Percentiles rank a stretch among this genome's conserved stretches.
Conservation (phyloP, 2,797 vertebrate species). For the Sebastes paucispinis region DNA sequence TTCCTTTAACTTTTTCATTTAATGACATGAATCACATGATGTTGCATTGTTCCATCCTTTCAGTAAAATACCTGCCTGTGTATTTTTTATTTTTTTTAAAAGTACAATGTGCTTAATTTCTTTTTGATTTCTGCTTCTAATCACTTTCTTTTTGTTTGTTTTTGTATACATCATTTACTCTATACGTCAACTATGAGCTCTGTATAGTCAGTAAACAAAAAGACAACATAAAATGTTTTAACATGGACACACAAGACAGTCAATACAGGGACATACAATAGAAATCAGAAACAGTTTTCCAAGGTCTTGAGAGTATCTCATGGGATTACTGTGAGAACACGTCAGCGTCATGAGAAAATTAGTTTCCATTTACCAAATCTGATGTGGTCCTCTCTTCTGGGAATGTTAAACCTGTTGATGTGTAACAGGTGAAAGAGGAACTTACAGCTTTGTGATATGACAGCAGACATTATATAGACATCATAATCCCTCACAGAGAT, state of each 20-base stretch:
- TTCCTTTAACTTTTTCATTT: not conserved
- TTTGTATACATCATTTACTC: no score
- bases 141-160: not conserved
- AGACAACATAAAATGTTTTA: not conserved
- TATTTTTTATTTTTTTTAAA: not conserved
- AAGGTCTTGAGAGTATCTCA: not conserved
- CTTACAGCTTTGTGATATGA: not conserved
- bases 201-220: not conserved
- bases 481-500: not conserved
- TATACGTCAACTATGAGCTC: accelerated
- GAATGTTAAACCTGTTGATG: not conserved
- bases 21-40: not conserved
- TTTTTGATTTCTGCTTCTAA: not conserved
- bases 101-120: not conserved
- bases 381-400: not conserved
- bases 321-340: not conserved
- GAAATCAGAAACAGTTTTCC: not conserved
- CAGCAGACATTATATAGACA: not conserved
- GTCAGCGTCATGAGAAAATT: not conserved
- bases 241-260: not conserved
- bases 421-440: conserved; percentile 4
- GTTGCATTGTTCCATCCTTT: not conserved
- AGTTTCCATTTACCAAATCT: not conserved
- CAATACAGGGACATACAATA: not conserved
- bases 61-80: not conserved